Percentiles rank a stretch among this genome's conserved stretches.
These are phyloP conservation scores for Hycleus cichorii DNA, from an alignment of 1,140 invertebrate genomes.

Conservation along the genomic window DNA sequence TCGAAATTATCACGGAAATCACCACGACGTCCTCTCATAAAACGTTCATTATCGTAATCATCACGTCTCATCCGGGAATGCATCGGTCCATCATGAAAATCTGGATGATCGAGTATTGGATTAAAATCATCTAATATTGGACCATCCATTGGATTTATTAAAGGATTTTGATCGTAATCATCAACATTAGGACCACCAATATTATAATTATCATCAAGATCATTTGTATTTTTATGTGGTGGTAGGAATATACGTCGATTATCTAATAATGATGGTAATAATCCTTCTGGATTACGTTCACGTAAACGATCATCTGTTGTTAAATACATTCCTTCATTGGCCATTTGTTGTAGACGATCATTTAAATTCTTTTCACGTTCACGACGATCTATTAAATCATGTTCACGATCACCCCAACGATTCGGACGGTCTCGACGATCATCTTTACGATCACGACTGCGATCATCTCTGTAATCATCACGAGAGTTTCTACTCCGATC, in stretches of 20 bases:
- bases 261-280: background rate
- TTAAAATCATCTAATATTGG: background rate
- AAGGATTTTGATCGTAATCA: slow-evolving; percentile 7
- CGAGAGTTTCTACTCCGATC: slow-evolving; percentile 16
- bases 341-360: slow-evolving; percentile 38
- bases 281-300: background rate
- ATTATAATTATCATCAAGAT: background rate
- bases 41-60: slow-evolving; percentile 14
- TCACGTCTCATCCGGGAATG: slow-evolving; percentile 13
- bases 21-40: slow-evolving; percentile 13
- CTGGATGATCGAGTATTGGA: too few relatives aligned
- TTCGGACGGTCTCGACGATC: slow-evolving; percentile 31
- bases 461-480: slow-evolving; percentile 24
- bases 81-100: background rate
- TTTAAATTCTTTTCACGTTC: slow-evolving; percentile 35
- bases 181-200: background rate
- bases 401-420: slow-evolving; percentile 33
- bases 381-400: slow-evolving; percentile 19
- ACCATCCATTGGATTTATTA: slow-evolving; percentile 2
- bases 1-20: slow-evolving; percentile 16
- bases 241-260: slow-evolving; percentile 5
- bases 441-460: slow-evolving; percentile 25
- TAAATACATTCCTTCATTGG: slow-evolving; percentile 8
- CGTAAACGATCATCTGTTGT: slow-evolving; percentile 1
- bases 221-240: slow-evolving; percentile 2